Percentiles rank a stretch among this genome's conserved stretches.
phyloP scores from a whole-genome alignment of 2,113 vertebrate species.

The Irena cyanogastra region DNA sequence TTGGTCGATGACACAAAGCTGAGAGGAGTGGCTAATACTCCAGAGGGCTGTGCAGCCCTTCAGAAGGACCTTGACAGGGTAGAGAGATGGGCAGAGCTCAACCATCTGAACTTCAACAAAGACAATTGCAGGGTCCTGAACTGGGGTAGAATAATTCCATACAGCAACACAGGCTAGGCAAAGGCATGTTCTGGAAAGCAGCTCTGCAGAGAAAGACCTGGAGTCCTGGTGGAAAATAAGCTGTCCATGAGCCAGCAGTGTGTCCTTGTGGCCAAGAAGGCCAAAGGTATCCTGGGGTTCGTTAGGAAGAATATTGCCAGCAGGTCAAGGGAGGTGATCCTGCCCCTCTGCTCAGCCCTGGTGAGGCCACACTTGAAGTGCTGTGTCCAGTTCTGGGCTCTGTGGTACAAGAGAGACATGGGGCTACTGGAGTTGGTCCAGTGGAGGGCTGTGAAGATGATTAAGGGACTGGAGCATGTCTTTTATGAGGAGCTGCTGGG shows the following conservation, averaged over 20 bases:
- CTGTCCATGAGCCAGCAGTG: background rate
- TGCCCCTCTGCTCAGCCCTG: background rate
- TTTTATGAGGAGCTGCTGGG: background rate
- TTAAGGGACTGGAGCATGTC: background rate
- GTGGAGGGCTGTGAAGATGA: background rate
- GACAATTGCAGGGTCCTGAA: background rate
- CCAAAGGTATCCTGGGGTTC: fast-evolving
- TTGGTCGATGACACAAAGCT: background rate
- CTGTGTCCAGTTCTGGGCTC: background rate
- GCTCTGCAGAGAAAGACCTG: background rate
- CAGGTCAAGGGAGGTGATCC: background rate
- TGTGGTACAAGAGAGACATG: fast-evolving
- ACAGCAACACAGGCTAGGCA: fast-evolving
- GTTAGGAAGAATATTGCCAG: background rate
- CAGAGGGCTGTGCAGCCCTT: background rate
- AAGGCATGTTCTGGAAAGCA: background rate
- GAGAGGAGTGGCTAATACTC: background rate
- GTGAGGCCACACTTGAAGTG: background rate
- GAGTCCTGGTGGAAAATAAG: background rate
- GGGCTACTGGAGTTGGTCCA: background rate
- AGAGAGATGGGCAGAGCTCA: background rate
- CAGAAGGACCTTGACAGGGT: fast-evolving
- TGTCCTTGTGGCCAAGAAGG: background rate
- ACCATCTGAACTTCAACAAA: background rate
- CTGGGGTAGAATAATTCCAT: background rate